A percentile compares a stretch with the other conserved stretches of the same genome.
phyloP scores from a whole-genome alignment of 2,113 vertebrate species.

The Castor canadensis region DNA sequence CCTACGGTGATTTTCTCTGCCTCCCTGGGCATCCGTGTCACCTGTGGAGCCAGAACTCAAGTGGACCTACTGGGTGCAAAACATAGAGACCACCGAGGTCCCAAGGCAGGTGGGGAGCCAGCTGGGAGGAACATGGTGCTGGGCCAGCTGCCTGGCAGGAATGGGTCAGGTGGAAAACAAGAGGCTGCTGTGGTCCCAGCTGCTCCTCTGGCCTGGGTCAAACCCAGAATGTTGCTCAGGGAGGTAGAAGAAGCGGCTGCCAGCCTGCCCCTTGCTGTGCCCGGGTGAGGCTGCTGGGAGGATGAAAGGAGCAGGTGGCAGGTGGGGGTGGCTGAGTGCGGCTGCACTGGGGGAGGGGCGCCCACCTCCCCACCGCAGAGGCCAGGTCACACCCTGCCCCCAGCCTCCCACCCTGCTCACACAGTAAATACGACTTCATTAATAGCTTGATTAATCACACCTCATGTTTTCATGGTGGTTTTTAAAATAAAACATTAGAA shows the following conservation, averaged over 20 bases:
- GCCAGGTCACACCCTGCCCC: conserved; percentile 15
- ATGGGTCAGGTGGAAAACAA: not conserved
- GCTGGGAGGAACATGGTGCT: not conserved
- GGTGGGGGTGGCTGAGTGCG: not conserved
- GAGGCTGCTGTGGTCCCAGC: not conserved
- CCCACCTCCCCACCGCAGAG: not conserved
- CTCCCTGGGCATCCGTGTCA: not conserved
- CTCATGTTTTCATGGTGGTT: conserved; percentile 64
- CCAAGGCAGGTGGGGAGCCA: not conserved
- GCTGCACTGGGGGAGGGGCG: not conserved
- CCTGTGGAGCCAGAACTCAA: not conserved
- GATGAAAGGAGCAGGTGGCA: not conserved
- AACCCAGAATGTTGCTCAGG: not conserved
- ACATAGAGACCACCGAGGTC: too few species aligned
- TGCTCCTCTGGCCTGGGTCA: accelerated
- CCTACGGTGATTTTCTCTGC: not conserved
- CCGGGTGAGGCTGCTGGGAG: not conserved
- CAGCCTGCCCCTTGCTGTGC: not conserved
- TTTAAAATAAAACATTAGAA: conserved; percentile 79
- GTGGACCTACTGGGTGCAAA: not conserved
- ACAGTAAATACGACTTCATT: conserved; percentile 54
- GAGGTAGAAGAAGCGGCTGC: not conserved
- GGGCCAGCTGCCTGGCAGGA: not conserved
- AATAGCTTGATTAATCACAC: conserved; percentile 78
- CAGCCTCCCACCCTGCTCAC: not conserved